Base-by-base conservation (phyloP, 2,797 vertebrate genomes). In the Myotis findleyi region DNA sequence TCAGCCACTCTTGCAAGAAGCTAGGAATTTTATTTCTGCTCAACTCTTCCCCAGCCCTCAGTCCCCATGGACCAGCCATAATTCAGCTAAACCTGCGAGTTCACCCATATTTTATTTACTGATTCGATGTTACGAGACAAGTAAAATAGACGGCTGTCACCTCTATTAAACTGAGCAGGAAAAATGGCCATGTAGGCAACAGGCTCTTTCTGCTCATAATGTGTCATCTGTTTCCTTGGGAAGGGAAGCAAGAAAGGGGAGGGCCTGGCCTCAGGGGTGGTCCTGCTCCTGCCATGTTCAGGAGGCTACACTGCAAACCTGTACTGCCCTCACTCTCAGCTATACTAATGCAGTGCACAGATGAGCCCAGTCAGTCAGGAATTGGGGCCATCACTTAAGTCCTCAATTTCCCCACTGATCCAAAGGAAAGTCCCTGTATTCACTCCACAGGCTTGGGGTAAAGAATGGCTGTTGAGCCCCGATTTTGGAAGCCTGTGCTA, bases 51-150 rank as follows among this genome's bases (percentile, higher is more conserved):
- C 96, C 95, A 84, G 96, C 91, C 87, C 96, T 93, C 93, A 38
- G 76, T 96, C 96, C 97, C 97, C 27, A 89, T 16, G 97, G 97
- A 88, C 96, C 84, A 97, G 97, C 69, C 93, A 6, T 97, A 97
- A 97, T 97, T 98, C 97, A 96, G 97, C 96, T 97, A 96, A 98
- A 97, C 98, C 94, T 96, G 97, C 88, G 89, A 96, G 96, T 97
- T 98, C 77, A 5, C 98, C 95, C 97, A 96, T 98, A 97, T 98
- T 98, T 98, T 98, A 98, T 98, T 98, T 98, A 98, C 97, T 98
- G 97, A 84, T 97, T 96, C 89, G 59, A 97, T 98, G 97, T 73
- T 97, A 97, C 7, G 68, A 98, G 98, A 95, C 96, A 97, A 98
- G 97, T 59, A 85, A 84, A 97, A 96, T 94, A 98, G 98, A 97